Conservation (phyloP, 2,113 vertebrate species). For the Amphiprion percula region DNA sequence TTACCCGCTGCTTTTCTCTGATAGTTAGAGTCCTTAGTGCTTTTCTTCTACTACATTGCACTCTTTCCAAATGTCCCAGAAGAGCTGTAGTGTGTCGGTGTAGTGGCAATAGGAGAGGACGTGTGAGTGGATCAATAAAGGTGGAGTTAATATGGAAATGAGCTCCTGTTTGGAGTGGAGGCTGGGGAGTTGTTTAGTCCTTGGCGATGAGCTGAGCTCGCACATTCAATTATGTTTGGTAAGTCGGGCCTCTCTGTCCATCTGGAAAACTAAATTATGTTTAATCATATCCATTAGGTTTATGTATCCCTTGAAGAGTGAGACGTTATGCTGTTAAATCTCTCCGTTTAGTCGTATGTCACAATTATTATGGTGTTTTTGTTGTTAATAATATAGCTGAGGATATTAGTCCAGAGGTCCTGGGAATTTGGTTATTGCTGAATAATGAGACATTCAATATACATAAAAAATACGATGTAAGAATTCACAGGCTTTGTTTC, state of each 20-base stretch:
- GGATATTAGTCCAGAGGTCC: slow-evolving; percentile 17
- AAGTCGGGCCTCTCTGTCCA: slow-evolving; percentile 65
- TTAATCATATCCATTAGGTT: slow-evolving; percentile 76
- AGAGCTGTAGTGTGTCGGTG: slow-evolving; percentile 22
- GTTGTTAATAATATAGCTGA: slow-evolving; percentile 35
- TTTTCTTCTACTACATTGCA: background rate
- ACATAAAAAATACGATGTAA: background rate
- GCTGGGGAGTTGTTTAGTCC: slow-evolving; percentile 72
- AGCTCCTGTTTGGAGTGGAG: slow-evolving; percentile 63
- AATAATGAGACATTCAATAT: slow-evolving; percentile 24
- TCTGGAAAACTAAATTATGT: slow-evolving; percentile 74
- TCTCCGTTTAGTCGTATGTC: slow-evolving; percentile 43
- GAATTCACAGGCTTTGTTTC: slow-evolving; percentile 7
- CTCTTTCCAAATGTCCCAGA: slow-evolving; percentile 13
- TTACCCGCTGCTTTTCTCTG: background rate
- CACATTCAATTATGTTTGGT: slow-evolving; percentile 75
- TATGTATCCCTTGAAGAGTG: slow-evolving; percentile 60
- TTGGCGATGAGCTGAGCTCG: slow-evolving; percentile 67
- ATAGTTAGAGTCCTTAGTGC: background rate
- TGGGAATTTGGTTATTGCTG: slow-evolving; percentile 25
- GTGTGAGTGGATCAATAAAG: slow-evolving; percentile 62
- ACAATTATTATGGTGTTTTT: slow-evolving; percentile 48
- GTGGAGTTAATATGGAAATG: slow-evolving; percentile 74
- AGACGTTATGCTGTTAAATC: slow-evolving; percentile 59
- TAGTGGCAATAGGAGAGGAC: slow-evolving; percentile 11